Conservation (phyloP, 2,113 vertebrate species). For the Orientallactaga bullata region DNA sequence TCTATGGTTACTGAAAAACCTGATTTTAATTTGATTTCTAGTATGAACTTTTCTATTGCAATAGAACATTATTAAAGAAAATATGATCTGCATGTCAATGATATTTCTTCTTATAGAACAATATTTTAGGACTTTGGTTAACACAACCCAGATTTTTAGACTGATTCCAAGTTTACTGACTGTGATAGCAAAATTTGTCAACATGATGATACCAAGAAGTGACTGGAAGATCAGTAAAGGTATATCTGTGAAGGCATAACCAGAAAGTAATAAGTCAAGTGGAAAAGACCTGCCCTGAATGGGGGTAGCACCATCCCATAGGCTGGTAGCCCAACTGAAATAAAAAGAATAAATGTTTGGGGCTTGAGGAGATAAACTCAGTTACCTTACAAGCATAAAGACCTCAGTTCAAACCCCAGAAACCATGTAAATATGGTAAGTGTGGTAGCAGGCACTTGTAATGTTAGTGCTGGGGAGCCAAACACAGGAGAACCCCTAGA, state of each 20-base stretch:
- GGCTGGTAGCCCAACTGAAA: background rate
- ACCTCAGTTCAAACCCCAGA: no score
- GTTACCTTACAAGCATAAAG: no score
- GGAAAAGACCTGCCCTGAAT: background rate
- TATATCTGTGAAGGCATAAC: background rate
- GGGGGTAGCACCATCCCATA: background rate
- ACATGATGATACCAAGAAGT: background rate
- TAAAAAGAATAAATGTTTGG: background rate
- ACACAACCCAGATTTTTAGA: background rate
- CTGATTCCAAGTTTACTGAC: background rate
- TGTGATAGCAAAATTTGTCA: background rate
- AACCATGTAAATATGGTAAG: no score
- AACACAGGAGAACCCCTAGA: no score
- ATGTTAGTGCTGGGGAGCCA: no score
- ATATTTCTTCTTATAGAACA: slow-evolving; percentile 8
- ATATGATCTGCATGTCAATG: background rate
- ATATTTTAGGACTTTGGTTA: slow-evolving; percentile 6
- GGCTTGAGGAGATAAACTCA: no score
- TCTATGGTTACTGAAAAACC: background rate
- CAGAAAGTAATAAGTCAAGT: background rate
- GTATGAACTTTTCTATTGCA: background rate
- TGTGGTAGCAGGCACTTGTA: no score
- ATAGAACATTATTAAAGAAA: slow-evolving; percentile 6
- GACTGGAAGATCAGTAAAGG: background rate
- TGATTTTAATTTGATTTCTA: slow-evolving; percentile 22